These are phyloP conservation scores for Ephydatia muelleri DNA, from an alignment of 37 sponge, comb jelly and placozoan species.

Conservation along the genomic window DNA sequence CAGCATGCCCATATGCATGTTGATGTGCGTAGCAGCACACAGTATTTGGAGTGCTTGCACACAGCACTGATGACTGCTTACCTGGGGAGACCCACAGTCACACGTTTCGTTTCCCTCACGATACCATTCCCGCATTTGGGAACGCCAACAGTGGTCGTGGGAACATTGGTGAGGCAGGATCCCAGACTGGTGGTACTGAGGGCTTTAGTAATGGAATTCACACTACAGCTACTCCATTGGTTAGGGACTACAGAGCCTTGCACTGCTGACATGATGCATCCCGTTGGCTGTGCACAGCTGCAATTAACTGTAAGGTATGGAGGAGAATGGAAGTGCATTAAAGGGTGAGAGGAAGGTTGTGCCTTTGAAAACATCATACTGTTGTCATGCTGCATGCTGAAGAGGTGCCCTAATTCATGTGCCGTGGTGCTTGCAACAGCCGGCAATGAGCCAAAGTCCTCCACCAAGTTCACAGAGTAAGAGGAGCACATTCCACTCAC, in stretches of 20 bases:
- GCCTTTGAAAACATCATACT: too few relatives aligned
- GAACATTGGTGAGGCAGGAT: slow-evolving; percentile 34
- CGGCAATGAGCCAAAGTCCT: slow-evolving; percentile 36
- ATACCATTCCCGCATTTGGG: slow-evolving; percentile 83
- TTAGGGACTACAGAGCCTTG: slow-evolving; percentile 3
- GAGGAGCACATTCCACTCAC: slow-evolving; percentile 47
- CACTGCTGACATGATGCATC: slow-evolving; percentile 52
- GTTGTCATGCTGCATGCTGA: slow-evolving; percentile 77
- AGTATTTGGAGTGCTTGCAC: not conserved
- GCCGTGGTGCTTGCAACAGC: slow-evolving; percentile 56
- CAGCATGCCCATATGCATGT: not conserved
- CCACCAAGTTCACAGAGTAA: slow-evolving; percentile 22
- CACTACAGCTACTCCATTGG: slow-evolving; percentile 44
- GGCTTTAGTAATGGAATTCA: not conserved
- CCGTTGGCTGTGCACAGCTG: slow-evolving; percentile 1
- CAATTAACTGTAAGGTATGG: not conserved
- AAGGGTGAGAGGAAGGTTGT: too few relatives aligned
- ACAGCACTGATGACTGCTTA: not conserved
- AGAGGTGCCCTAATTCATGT: slow-evolving; percentile 84
- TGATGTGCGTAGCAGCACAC: not conserved
- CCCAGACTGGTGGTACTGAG: slow-evolving; percentile 7
- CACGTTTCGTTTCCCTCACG: slow-evolving; percentile 69
- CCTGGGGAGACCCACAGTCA: slow-evolving; percentile 76
- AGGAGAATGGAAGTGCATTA: too few relatives aligned
- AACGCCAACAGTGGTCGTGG: slow-evolving; percentile 24